These are phyloP conservation scores for Apocrypta bakeri DNA, from an alignment of 1,140 invertebrate species.

Conservation along the genomic window DNA sequence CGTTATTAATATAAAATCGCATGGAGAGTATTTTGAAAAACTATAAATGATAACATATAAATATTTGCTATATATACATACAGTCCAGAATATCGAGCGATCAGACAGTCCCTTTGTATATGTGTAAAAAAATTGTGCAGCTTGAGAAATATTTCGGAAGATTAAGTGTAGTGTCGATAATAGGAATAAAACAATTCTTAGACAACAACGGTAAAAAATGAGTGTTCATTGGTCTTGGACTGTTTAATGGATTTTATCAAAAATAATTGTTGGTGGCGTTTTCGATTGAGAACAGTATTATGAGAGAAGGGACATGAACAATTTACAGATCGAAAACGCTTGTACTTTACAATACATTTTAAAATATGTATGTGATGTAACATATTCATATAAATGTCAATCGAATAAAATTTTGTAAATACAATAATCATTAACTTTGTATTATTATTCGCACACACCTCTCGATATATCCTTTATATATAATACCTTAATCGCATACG, in stretches of 20 bases:
- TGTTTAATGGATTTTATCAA: constrained; percentile 11
- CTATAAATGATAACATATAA: too few species aligned
- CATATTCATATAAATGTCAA: constrained; percentile 19
- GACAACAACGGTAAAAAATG: background rate
- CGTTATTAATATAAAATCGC: too few species aligned
- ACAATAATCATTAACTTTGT: constrained; percentile 33
- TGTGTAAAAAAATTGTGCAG: background rate
- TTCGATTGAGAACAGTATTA: constrained; percentile 10
- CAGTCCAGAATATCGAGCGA: too few species aligned
- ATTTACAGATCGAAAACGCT: constrained; percentile 6
- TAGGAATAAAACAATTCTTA: background rate
- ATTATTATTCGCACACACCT: constrained; percentile 23
- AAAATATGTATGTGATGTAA: constrained; percentile 21
- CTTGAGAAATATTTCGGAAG: background rate
- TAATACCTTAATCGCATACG: background rate
- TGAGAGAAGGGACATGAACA: background rate
- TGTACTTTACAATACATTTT: constrained; percentile 15
- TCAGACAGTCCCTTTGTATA: background rate
- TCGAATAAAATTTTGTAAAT: constrained; percentile 47
- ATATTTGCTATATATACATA: too few species aligned
- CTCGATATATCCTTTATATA: background rate
- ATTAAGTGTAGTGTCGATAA: background rate
- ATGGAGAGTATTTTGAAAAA: too few species aligned
- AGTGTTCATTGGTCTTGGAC: background rate
- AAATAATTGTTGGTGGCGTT: constrained; percentile 20